phyloP scores from a whole-genome alignment of 2,888 invertebrate species.

The Aspidiotus destructor region DNA sequence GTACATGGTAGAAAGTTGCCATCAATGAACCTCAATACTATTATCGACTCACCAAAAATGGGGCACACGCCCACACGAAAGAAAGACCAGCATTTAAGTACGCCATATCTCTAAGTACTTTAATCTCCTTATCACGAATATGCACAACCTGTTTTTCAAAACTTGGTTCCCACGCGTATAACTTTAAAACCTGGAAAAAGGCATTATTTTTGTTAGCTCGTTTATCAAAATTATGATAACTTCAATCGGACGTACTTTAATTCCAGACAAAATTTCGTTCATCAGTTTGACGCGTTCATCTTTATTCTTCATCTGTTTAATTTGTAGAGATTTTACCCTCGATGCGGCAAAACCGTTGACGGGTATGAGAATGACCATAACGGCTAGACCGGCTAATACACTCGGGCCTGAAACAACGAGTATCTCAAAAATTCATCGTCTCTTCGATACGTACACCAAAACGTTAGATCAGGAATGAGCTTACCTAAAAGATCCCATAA shows the following conservation, averaged over 20 bases:
- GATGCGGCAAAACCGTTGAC: slow-evolving; percentile 45
- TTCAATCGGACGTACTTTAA: slow-evolving; percentile 34
- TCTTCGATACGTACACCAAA: no score
- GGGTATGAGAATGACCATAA: slow-evolving; percentile 49
- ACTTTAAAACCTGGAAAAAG: slow-evolving; percentile 46
- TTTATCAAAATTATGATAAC: no score
- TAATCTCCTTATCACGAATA: slow-evolving; percentile 50
- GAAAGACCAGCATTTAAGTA: slow-evolving; percentile 49
- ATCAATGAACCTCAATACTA: not conserved
- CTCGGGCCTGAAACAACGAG: slow-evolving; percentile 44
- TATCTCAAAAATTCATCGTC: not conserved
- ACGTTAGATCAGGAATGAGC: not conserved
- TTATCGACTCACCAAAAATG: slow-evolving; percentile 47
- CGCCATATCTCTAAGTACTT: slow-evolving; percentile 48
- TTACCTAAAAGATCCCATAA: slow-evolving; percentile 44
- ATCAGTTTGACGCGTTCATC: slow-evolving; percentile 47
- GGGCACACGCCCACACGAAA: slow-evolving; percentile 53
- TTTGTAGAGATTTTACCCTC: slow-evolving; percentile 44
- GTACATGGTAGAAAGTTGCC: no score
- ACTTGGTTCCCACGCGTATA: slow-evolving; percentile 55
- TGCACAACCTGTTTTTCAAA: slow-evolving; percentile 49
- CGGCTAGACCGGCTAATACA: slow-evolving; percentile 51
- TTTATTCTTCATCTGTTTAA: slow-evolving; percentile 48
- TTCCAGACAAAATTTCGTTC: slow-evolving; percentile 38
- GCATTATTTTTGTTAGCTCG: not conserved